These are phyloP conservation scores for Galeopterus variegatus DNA, from an alignment of 2,113 vertebrate species.

Conservation along the genomic window DNA sequence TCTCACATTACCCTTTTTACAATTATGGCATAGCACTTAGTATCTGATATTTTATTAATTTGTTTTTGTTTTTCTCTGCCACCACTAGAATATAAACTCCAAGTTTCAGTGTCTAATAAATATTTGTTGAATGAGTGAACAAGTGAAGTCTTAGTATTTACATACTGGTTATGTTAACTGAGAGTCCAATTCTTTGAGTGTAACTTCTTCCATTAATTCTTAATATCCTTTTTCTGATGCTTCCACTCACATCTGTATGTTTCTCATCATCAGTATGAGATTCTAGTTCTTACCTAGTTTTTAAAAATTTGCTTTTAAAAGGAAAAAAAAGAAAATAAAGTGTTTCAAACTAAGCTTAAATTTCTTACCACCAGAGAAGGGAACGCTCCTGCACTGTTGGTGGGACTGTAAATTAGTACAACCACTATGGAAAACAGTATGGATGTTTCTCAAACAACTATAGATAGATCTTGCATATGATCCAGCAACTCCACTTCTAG, in stretches of 20 bases:
- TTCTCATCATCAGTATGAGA: not conserved
- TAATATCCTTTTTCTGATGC: not conserved
- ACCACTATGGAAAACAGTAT: too few species aligned
- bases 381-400: too few species aligned
- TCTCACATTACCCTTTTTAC: not conserved
- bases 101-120: not conserved
- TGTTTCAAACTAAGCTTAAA: not conserved
- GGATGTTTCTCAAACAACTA: too few species aligned
- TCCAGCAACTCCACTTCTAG: too few species aligned
- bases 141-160: constrained; percentile 18
- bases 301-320: constrained; percentile 18
- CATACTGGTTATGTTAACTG: not conserved
- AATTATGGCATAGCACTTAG: not conserved
- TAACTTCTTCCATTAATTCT: constrained; percentile 23
- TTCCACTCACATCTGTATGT: not conserved
- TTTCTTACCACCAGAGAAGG: too few species aligned
- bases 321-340: not conserved
- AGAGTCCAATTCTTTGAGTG: constrained; percentile 18
- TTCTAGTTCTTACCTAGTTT: constrained; percentile 35
- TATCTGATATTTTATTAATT: not conserved
- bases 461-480: too few species aligned
- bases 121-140: constrained; percentile 36
- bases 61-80: not conserved
- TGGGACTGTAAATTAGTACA: too few species aligned
- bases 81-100: not conserved